These are phyloP conservation scores for Lepidocolaptes lacrymiger DNA, from an alignment of 2,797 vertebrate species.

Conservation along the genomic window DNA sequence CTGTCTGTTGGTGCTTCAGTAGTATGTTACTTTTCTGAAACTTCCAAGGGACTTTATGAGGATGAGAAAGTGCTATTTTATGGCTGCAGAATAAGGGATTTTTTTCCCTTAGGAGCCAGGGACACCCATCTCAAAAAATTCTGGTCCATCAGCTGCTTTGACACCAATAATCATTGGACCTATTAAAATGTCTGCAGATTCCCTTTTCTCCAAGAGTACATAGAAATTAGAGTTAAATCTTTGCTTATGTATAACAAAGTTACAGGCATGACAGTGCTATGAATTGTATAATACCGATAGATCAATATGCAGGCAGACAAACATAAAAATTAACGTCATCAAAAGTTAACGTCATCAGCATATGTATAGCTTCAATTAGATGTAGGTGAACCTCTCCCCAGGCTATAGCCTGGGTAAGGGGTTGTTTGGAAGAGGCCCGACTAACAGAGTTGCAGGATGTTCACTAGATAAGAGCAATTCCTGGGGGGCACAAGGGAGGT, in stretches of 20 bases:
- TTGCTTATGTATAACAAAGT: not conserved
- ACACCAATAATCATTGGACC: not conserved
- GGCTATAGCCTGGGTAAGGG: not conserved
- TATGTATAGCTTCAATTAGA: not conserved
- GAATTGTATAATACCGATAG: not conserved
- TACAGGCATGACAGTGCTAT: not conserved
- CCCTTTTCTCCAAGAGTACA: not conserved
- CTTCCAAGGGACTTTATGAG: not conserved
- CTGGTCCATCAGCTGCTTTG: not conserved
- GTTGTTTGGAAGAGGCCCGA: not conserved
- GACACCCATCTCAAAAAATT: not conserved
- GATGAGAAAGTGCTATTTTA: not conserved
- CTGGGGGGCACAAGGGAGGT: not conserved
- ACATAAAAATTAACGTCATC: not conserved
- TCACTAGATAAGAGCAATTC: not conserved
- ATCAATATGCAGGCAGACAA: not conserved
- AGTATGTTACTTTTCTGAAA: not conserved
- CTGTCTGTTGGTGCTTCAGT: not conserved
- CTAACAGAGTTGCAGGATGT: not conserved
- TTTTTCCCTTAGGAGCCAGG: not conserved
- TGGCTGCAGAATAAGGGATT: not conserved
- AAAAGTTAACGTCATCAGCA: not conserved
- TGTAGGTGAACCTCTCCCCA: not conserved
- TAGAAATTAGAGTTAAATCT: not conserved
- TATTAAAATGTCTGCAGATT: not conserved